These are phyloP conservation scores for Pyralis farinalis DNA, from an alignment of 2,888 invertebrate genomes.

Conservation along the genomic window DNA sequence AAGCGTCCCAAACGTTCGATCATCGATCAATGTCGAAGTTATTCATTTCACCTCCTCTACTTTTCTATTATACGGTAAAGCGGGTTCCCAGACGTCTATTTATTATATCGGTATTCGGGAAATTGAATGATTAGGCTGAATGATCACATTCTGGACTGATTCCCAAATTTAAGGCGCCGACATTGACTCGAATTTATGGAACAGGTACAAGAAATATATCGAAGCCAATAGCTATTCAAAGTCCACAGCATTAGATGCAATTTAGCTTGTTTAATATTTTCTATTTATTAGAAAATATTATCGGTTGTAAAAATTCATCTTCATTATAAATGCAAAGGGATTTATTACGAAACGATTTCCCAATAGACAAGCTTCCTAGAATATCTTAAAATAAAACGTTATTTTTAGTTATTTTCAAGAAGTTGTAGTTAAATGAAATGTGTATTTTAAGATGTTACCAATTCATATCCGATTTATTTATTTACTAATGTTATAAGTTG, in stretches of 20 bases:
- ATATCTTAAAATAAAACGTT: background rate
- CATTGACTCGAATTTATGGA: background rate
- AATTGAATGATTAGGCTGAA: constrained; percentile 21
- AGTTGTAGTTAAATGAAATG: too few species aligned
- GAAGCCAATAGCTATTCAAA: background rate
- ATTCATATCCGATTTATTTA: too few species aligned
- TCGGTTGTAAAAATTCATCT: background rate
- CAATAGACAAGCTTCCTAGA: background rate
- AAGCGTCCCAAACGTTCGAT: constrained; percentile 21
- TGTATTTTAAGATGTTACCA: too few species aligned
- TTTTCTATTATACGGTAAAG: constrained; percentile 33
- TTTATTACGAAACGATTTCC: background rate
- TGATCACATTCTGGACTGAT: constrained; percentile 2
- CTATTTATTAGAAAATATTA: background rate
- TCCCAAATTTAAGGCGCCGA: background rate
- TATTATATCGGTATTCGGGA: constrained; percentile 12
- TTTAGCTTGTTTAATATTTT: background rate
- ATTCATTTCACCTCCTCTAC: constrained; percentile 15
- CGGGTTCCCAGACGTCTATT: constrained; percentile 23
- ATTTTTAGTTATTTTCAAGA: too few species aligned
- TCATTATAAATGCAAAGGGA: background rate
- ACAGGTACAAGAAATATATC: background rate
- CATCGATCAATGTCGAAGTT: constrained; percentile 46
- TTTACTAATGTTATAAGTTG: too few species aligned
- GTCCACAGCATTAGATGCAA: background rate